These are phyloP conservation scores for Pachypeltis micranthus DNA, from an alignment of 1,140 invertebrate species.

Conservation along the genomic window DNA sequence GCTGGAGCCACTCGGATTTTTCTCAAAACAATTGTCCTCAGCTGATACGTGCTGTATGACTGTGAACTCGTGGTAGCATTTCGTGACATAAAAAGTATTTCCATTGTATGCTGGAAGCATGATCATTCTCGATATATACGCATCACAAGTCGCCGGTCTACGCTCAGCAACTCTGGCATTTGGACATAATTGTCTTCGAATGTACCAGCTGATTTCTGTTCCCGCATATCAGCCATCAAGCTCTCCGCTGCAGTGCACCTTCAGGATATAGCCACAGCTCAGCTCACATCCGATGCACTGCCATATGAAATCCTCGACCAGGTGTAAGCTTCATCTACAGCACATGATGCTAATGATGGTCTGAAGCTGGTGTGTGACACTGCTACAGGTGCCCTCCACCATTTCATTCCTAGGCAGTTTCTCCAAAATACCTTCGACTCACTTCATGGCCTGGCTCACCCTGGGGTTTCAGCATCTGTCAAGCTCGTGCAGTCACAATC, in stretches of 20 bases:
- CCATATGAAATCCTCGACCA: background rate
- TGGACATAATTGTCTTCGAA: conserved; percentile 30
- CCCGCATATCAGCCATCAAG: background rate
- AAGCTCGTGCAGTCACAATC: background rate
- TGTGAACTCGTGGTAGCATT: conserved; percentile 39
- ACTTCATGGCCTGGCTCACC: background rate
- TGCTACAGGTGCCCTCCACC: background rate
- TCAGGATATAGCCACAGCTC: background rate
- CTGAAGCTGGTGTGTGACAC: too few species aligned
- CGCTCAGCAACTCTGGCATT: conserved; percentile 31
- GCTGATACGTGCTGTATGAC: conserved; percentile 36
- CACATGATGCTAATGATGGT: too few species aligned
- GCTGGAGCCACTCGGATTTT: conserved; percentile 34
- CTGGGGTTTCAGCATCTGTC: background rate
- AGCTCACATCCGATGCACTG: background rate
- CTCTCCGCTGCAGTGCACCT: too few species aligned
- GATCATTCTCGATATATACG: conserved; percentile 32
- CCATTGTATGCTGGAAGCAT: conserved; percentile 34
- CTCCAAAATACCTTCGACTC: background rate
- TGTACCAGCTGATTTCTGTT: background rate
- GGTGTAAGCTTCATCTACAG: background rate
- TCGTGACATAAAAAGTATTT: conserved; percentile 35
- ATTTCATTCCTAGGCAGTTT: background rate
- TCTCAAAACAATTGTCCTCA: conserved; percentile 32
- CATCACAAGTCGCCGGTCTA: conserved; percentile 35